Percentiles rank a stretch among this genome's conserved stretches.
Evolutionary conservation across 2,797 vertebrate species (phyloP).

Genomic region (Nannoperca australis): DNA sequence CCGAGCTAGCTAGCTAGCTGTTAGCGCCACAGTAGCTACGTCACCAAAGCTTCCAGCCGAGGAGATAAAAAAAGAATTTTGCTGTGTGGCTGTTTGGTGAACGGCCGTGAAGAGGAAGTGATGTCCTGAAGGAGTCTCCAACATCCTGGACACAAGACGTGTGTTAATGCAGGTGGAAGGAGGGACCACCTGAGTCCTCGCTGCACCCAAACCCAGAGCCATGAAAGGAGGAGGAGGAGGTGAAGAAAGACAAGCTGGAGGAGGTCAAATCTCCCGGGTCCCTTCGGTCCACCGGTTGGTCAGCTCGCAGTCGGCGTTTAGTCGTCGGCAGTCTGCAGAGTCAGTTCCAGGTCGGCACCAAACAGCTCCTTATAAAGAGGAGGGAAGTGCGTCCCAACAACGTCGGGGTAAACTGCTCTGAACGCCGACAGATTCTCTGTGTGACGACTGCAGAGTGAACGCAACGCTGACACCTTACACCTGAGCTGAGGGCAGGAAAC

Average conservation of each 20-base stretch:
- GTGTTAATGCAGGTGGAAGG: slow-evolving; percentile 11
- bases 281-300: slow-evolving; percentile 60
- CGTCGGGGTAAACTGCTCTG: slow-evolving; percentile 93
- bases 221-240: slow-evolving; percentile 6
- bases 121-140: slow-evolving; percentile 8
- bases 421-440: slow-evolving; percentile 94
- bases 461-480: slow-evolving; percentile 93
- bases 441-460: slow-evolving; percentile 92
- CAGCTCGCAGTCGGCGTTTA: slow-evolving; percentile 66
- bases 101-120: slow-evolving; percentile 7
- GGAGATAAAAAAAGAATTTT: neutral
- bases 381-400: slow-evolving; percentile 93
- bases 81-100: neutral
- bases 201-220: slow-evolving; percentile 2
- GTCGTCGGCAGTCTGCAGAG: slow-evolving; percentile 89
- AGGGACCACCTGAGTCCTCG: slow-evolving; percentile 18
- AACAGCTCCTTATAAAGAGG: slow-evolving; percentile 97
- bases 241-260: slow-evolving; percentile 22
- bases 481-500: slow-evolving; percentile 85
- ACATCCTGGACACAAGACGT: neutral
- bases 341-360: slow-evolving; percentile 93
- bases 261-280: slow-evolving; percentile 2
- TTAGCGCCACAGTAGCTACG: neutral
- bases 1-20: neutral
- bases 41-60: neutral